Base-by-base conservation (phyloP, 2,113 vertebrate species). In the Laticauda laticaudata region DNA sequence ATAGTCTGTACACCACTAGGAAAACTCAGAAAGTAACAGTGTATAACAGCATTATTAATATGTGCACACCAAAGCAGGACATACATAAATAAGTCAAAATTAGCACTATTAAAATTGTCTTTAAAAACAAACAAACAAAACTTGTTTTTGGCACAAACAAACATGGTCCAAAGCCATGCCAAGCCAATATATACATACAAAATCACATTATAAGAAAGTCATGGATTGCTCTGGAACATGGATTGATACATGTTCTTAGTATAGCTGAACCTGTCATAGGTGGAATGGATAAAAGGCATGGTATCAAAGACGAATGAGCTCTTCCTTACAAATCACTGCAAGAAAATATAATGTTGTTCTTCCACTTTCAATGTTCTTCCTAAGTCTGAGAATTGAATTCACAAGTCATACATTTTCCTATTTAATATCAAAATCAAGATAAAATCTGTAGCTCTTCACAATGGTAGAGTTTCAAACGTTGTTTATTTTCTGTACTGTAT, bases 41-140 rank as follows among this genome's bases (percentile, higher is more conserved):
- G 61, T 90, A 69, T 81, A 91, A 86, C 87, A 89, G 90, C 92
- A 93, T 89, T 26, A 81, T 45, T 94, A 55, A 90, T 92, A 92
- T 94, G 51, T 90, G 75, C 88, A 91, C 26, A 57, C 90, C 24
- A 14, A 90, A 90, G 54, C 3, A 75, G 21, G 23, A 94, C 15
- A 91, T 91, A 86, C 11, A 61, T 15, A 75, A 14, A 91, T 93
- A 94, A 53, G 2, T 14, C 94, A 87, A 48, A 86, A 92, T 7
- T 14, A 39, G 9, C 39, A 12, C 51, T 86, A 29, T 45, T 39
- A 51, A 86, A 87, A 34, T 87, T 86, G 10, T 39, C 29, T 34
- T 26, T 24, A 20, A 18, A 51, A 87, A 29, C 48, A 53, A 12
- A 56, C 53, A 43, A 34, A 15, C 11, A 64, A 69, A 12, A 75